These are phyloP conservation scores for Thaleichthys pacificus DNA, from an alignment of 2,797 vertebrate genomes.

Conservation along the genomic window DNA sequence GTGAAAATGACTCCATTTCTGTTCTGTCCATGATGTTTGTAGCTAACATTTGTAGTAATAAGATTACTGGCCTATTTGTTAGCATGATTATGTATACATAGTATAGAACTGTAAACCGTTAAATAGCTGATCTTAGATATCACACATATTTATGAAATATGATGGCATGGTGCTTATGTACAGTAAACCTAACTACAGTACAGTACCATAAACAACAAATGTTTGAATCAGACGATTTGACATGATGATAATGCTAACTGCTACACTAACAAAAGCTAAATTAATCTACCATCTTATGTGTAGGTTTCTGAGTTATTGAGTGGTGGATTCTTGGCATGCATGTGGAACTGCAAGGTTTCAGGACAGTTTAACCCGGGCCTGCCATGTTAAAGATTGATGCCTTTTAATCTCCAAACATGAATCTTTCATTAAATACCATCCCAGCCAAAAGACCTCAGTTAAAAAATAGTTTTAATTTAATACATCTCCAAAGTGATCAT, in stretches of 20 bases:
- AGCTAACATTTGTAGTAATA: not conserved
- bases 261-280: not conserved
- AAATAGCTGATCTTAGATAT: too few species aligned
- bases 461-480: slow-evolving; percentile 53
- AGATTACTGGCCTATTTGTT: not conserved
- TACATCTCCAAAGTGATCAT: slow-evolving; percentile 33
- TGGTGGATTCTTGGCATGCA: not conserved
- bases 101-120: too few species aligned
- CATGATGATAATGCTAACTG: not conserved
- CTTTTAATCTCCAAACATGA: slow-evolving; percentile 61
- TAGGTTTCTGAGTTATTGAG: not conserved
- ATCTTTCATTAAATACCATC: slow-evolving; percentile 62
- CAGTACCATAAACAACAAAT: not conserved
- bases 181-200: too few species aligned
- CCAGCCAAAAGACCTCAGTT: slow-evolving; percentile 35
- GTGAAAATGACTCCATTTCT: not conserved
- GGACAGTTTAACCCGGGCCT: slow-evolving; percentile 57
- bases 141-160: too few species aligned
- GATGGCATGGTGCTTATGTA: too few species aligned
- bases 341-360: slow-evolving; percentile 27
- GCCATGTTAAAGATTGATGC: slow-evolving; percentile 65
- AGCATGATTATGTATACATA: not conserved
- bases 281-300: not conserved
- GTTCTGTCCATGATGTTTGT: not conserved
- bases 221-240: not conserved